Conservation (phyloP, 2,797 vertebrate species). For the Phalloptychus januarius region DNA sequence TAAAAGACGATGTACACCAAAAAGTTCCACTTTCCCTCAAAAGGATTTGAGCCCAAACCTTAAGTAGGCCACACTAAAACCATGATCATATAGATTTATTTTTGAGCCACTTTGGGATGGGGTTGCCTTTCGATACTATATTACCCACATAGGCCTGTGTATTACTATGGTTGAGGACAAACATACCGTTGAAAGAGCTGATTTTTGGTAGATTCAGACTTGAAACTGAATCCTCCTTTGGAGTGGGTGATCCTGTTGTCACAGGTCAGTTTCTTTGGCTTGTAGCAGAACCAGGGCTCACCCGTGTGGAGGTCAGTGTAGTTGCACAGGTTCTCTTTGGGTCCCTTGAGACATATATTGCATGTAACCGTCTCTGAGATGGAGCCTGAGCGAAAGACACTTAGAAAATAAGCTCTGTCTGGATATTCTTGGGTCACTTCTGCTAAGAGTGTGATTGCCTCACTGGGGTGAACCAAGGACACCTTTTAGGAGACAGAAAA, state of each 20-base stretch:
- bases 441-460: slow-evolving; percentile 17
- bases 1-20: too few species aligned
- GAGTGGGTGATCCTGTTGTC: not conserved
- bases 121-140: too few species aligned
- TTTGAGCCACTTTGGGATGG: too few species aligned
- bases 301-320: not conserved
- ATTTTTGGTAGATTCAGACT: slow-evolving; percentile 81
- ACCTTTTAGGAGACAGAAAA: slow-evolving; percentile 3
- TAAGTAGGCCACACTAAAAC: too few species aligned
- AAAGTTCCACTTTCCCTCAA: too few species aligned
- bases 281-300: slow-evolving; percentile 5
- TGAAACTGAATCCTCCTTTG: slow-evolving; percentile 58
- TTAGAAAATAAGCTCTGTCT: slow-evolving; percentile 83
- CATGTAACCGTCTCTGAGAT: slow-evolving; percentile 84
- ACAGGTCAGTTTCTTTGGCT: not conserved
- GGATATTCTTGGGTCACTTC: slow-evolving; percentile 12
- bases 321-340: not conserved
- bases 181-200: slow-evolving; percentile 86
- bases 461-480: slow-evolving; percentile 30
- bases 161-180: not conserved
- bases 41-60: too few species aligned
- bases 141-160: too few species aligned
- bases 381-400: slow-evolving; percentile 84
- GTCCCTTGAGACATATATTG: slow-evolving; percentile 87
- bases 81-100: too few species aligned